Evolutionary conservation across 2,113 vertebrate genomes (phyloP).

Genomic region (Oreocharis arfaki): DNA sequence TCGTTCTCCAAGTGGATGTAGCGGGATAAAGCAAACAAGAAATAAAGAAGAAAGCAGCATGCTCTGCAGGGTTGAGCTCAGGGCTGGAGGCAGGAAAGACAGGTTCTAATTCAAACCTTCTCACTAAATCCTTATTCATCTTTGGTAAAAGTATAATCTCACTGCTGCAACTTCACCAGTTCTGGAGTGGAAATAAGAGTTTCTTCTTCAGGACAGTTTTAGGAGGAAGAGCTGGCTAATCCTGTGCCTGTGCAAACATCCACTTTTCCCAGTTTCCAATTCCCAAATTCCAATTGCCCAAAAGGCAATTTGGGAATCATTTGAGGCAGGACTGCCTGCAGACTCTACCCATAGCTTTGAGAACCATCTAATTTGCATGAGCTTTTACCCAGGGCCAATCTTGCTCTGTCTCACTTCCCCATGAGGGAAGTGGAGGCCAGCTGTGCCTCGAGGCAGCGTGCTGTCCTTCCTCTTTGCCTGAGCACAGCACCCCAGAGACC

Average conservation of each 20-base stretch:
- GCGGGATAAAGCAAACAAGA: background rate
- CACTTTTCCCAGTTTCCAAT: background rate
- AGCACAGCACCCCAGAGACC: background rate
- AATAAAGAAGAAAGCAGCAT: background rate
- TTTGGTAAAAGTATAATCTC: background rate
- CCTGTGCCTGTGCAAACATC: background rate
- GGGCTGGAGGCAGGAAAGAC: background rate
- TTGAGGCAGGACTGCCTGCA: background rate
- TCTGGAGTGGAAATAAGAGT: background rate
- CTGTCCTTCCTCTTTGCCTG: background rate
- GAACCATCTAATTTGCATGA: background rate
- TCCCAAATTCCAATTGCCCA: no score
- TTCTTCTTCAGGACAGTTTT: background rate
- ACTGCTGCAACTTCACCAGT: background rate
- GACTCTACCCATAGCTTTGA: background rate
- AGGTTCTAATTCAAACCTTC: background rate
- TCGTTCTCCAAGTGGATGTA: background rate
- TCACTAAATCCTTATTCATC: background rate
- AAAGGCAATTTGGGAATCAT: background rate
- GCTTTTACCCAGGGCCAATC: background rate
- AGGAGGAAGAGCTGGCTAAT: background rate
- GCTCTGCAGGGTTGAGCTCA: background rate
- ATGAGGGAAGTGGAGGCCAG: rapidly evolving
- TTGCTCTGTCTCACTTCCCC: background rate
- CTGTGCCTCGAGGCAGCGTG: background rate